These are phyloP conservation scores for Heliconius ismenius DNA, from an alignment of 2,888 invertebrate genomes.

Conservation along the genomic window DNA sequence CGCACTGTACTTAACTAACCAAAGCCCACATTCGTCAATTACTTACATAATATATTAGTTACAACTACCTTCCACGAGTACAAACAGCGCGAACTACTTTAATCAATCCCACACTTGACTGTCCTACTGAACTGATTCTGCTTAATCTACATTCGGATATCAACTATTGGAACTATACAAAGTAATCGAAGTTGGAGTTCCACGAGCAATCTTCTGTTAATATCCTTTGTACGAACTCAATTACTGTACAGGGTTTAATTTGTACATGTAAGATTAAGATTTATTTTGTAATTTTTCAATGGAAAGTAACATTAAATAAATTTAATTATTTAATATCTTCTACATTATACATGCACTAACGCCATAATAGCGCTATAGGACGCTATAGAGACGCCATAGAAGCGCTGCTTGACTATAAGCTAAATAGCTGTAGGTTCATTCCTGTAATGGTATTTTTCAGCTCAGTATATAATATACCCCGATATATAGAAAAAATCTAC, in stretches of 20 bases:
- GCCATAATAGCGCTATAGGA: too few relatives aligned
- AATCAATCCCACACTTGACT: constrained; percentile 42
- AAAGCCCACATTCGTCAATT: not conserved
- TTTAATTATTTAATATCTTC: not conserved
- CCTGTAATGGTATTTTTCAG: too few relatives aligned
- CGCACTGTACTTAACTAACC: not conserved
- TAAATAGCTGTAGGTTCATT: not conserved
- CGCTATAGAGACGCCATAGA: too few relatives aligned
- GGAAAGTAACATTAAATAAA: not conserved
- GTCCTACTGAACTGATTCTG: constrained; percentile 78
- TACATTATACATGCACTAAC: too few relatives aligned
- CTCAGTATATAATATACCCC: too few relatives aligned
- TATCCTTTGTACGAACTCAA: constrained; percentile 78
- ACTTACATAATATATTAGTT: not conserved
- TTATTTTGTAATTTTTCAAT: not conserved
- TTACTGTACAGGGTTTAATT: constrained; percentile 75
- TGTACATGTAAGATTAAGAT: constrained; percentile 4
- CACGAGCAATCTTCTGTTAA: constrained; percentile 80
- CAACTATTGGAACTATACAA: constrained; percentile 67
- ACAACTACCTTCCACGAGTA: not conserved
- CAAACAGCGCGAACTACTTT: not conserved
- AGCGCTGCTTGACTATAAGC: not conserved
- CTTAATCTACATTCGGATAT: constrained; percentile 74
- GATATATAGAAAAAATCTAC: not conserved
- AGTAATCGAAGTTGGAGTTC: constrained; percentile 72